Base-by-base conservation (phyloP, 2,888 invertebrate genomes). In the Entomobrya proxima region DNA sequence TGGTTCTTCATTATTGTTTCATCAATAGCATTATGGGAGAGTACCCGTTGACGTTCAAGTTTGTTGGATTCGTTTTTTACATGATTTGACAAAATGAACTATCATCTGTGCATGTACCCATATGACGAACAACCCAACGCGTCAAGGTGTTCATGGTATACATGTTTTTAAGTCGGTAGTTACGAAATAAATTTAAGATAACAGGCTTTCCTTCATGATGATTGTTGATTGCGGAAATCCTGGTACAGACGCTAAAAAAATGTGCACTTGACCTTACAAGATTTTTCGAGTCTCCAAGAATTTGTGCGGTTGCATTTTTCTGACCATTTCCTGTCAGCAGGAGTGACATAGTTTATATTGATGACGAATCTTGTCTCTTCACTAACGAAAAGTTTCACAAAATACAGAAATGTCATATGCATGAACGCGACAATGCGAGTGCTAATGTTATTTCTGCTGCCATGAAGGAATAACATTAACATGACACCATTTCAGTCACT, bases 161-260 rank as follows among this genome's bases (percentile, higher is more conserved):
- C 30, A 27, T 55, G 55, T 35, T 24, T 21, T 6, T 18, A 58
- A 7, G 15, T 37, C 5, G 18, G 9, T 37, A 30, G 69, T 40
- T 47, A 40, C 24, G 35, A 52, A 55, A 32, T 35, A 32, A 27
- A 15, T 47, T 72, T 21, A 21, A 24, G 18, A 40, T 21, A 35
- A 55, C 47, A 21, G 11, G 50, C 21, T 75, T 75, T 75, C 52
- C 37, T 52, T 52, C 32, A 24, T 27, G 52, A 55, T 52, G 35
- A 75, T 24, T 52, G 15, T 18, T 30, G 18, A 77, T 40, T 77
- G 77, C 77, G 77, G 77, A 77, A 37, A 61, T 77, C 40, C 61
- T 76, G 58, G 37, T 77, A 27, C 44, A 40, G 61, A 61, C 9
- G 0, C n/a, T 13, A 52, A 35, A 55, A 52, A 35, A 52, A 21